These are phyloP conservation scores for Drosophila teissieri DNA, from an alignment of 1,140 invertebrate species.

Conservation along the genomic window DNA sequence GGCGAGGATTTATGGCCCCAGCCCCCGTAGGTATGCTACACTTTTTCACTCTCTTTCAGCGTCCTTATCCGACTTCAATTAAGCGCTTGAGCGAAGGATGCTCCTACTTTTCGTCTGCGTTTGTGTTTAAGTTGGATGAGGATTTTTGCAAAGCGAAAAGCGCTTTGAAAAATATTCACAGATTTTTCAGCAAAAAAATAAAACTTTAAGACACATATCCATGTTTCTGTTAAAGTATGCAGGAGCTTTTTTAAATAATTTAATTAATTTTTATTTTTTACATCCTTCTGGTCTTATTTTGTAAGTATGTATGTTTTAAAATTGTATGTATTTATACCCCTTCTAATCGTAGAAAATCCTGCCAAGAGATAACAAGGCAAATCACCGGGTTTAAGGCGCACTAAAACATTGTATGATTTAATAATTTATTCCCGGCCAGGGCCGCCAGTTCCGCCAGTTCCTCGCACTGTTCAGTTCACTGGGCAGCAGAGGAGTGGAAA, in stretches of 20 bases:
- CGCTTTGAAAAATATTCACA: no score
- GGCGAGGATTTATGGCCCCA: slow-evolving; percentile 33
- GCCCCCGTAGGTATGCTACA: slow-evolving; percentile 21
- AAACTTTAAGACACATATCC: no score
- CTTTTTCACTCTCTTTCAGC: slow-evolving; percentile 26
- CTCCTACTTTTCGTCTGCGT: slow-evolving; percentile 23
- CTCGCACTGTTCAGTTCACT: slow-evolving; percentile 37
- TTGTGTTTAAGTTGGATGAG: slow-evolving; percentile 22
- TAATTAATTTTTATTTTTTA: no score
- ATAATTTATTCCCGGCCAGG: slow-evolving; percentile 54
- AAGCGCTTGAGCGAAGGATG: slow-evolving; percentile 43
- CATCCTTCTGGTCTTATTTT: no score
- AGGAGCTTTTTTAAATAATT: no score
- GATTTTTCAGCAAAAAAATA: no score
- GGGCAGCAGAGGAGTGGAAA: slow-evolving; percentile 14
- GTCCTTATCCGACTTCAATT: slow-evolving; percentile 45
- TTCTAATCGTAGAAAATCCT: no score
- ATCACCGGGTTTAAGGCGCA: slow-evolving; percentile 18
- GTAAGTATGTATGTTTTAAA: no score
- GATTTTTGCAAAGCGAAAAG: slow-evolving; percentile 19
- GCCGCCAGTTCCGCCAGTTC: slow-evolving; percentile 22
- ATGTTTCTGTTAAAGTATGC: no score
- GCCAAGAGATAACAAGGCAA: slow-evolving; percentile 1
- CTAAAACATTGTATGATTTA: slow-evolving; percentile 48
- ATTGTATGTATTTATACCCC: no score